Evolutionary conservation across 2,797 vertebrate genomes (phyloP), one percentile per base, ranked within the genome.

Genomic region (Propithecus deckenii): DNA sequence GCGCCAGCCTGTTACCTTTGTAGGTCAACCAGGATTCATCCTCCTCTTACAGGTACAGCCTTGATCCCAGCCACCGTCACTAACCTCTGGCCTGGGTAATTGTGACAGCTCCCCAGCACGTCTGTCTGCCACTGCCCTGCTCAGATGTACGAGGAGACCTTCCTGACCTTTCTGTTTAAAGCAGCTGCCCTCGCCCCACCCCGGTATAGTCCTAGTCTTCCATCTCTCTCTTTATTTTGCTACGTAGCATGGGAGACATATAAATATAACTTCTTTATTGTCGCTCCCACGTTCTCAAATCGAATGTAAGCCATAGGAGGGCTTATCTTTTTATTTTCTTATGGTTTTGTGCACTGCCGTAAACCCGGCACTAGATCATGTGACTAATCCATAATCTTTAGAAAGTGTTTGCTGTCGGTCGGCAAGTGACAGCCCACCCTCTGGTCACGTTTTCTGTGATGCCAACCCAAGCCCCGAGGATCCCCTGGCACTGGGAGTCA

Each of bases 361-460:
- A 52, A 93, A 80, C 25, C 43, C 52, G 76, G 59, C 48, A 79
- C 35, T 65, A 86, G 72, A 83, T 71, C 41, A 3, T 32, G 5
- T 63, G 25, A 63, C 15, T 79, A 52, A 72, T 20, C 72, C 10
- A 11, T 78, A 78, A 41, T 55, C 88, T 59, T 96, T 93, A 41
- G 84, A 87, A 71, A 59, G 22, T 52, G 18, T 81, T 96, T 86
- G 74, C 30, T 4, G 4, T 84, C n/a, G 63, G 76, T 72, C n/a
- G 75, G 25, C 35, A 85, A 78, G 79, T 89, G 63, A 50, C 11
- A 13, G 10, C 30, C 22, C 23, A 43, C 7, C 4, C 10, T 89
- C 22, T 71, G 87, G 28, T 75, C 85, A 65, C 11, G 11, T 78
- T 95, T 89, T 95, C 43, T n/a, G 69, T 63, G 43, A 50, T 41